Evolutionary conservation across 2,888 invertebrate species (phyloP).

Genomic region (Leucophenga montana): DNA sequence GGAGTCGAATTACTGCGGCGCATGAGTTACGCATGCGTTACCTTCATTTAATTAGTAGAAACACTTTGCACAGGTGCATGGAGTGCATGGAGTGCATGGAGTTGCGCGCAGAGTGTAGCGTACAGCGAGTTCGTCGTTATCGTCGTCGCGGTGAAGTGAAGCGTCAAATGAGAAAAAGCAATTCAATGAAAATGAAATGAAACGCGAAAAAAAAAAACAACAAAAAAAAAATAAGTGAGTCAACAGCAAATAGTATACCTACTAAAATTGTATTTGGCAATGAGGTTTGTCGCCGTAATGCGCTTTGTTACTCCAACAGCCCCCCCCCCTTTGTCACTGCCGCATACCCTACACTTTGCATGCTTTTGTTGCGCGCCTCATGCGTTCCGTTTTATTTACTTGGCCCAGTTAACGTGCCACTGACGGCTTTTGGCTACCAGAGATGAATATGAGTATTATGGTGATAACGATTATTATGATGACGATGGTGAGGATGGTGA

Average conservation of each 20-base stretch:
- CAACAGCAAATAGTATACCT: no score
- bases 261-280: constrained; percentile 50
- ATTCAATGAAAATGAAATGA: constrained; percentile 9
- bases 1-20: constrained; percentile 25
- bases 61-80: constrained; percentile 42
- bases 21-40: constrained; percentile 63
- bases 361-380: constrained; percentile 30
- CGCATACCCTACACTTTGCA: neutral
- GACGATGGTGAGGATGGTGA: constrained; percentile 1
- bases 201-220: neutral
- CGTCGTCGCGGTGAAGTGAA: constrained; percentile 51
- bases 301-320: neutral
- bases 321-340: no score
- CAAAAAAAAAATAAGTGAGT: no score
- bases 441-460: neutral
- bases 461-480: neutral
- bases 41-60: constrained; percentile 59
- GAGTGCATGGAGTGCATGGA: neutral
- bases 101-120: no score
- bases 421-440: neutral
- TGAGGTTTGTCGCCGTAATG: constrained; percentile 43
- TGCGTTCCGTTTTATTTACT: constrained; percentile 58
- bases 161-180: constrained; percentile 46
- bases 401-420: constrained; percentile 60
- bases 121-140: no score